These are phyloP conservation scores for Ailuropoda melanoleuca DNA, from an alignment of 2,113 vertebrate species.

Conservation along the genomic window DNA sequence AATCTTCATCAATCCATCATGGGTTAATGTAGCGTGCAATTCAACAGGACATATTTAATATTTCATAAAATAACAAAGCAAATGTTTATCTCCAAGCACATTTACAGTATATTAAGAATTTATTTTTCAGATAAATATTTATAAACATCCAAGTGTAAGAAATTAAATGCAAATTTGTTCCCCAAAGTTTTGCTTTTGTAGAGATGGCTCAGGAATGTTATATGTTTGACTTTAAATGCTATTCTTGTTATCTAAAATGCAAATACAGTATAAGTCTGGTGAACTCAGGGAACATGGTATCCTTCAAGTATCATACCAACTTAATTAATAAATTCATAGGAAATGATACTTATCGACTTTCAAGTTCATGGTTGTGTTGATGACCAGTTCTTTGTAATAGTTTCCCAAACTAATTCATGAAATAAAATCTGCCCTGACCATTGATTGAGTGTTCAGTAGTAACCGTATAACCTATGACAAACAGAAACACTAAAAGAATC, in stretches of 20 bases:
- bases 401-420: background rate
- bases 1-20: background rate
- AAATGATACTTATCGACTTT: background rate
- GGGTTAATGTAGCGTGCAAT: background rate
- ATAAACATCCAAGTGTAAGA: background rate
- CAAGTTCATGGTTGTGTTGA: background rate
- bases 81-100: background rate
- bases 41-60: background rate
- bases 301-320: background rate
- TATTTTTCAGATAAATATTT: conserved; percentile 8
- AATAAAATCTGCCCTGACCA: background rate
- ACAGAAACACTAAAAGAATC: background rate
- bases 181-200: background rate
- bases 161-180: background rate
- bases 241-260: background rate
- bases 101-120: background rate
- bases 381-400: background rate
- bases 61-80: background rate
- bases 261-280: background rate
- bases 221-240: background rate
- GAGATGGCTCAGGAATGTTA: background rate
- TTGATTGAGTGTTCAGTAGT: background rate
- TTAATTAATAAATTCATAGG: background rate
- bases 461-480: background rate
- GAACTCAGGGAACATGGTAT: background rate